Percentiles rank a stretch among this genome's conserved stretches.
These are phyloP conservation scores for Pristionchus exspectatus DNA, from an alignment of 2,888 invertebrate genomes.

Conservation along the genomic window DNA sequence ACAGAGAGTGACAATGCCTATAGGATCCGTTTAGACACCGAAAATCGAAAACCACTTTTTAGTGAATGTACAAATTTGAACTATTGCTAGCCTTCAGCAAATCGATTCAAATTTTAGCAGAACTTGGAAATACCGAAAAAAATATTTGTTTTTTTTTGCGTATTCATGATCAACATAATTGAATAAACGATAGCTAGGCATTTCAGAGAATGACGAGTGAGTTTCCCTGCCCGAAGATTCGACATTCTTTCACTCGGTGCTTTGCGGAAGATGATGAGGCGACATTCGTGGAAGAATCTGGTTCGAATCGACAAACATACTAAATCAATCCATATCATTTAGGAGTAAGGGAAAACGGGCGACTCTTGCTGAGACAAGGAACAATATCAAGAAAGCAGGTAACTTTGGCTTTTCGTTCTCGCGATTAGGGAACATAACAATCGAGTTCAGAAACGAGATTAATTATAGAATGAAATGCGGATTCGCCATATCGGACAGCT, in stretches of 20 bases:
- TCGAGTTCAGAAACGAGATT: neutral
- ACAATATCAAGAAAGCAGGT: constrained; percentile 38
- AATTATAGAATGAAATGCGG: constrained; percentile 57
- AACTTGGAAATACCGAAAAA: too few relatives aligned
- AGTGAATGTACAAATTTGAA: too few relatives aligned
- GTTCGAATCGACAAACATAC: neutral
- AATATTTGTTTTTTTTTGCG: too few relatives aligned
- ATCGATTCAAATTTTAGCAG: too few relatives aligned
- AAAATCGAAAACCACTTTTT: too few relatives aligned
- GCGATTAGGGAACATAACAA: neutral
- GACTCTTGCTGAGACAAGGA: constrained; percentile 18
- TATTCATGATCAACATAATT: too few relatives aligned
- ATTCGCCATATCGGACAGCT: constrained; percentile 76
- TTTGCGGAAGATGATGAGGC: constrained; percentile 88
- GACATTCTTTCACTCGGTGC: constrained; percentile 98
- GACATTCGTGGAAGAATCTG: neutral
- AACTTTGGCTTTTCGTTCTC: neutral
- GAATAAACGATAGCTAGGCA: neutral
- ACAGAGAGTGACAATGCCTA: neutral
- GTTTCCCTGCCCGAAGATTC: constrained; percentile 84
- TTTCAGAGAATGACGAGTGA: constrained; percentile 89
- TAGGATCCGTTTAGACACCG: too few relatives aligned
- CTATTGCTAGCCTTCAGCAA: too few relatives aligned
- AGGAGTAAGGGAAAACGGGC: constrained; percentile 15
- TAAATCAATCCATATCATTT: neutral